Evolutionary conservation across 2,113 vertebrate genomes (phyloP).

Genomic region (Pycnonotus jocosus): DNA sequence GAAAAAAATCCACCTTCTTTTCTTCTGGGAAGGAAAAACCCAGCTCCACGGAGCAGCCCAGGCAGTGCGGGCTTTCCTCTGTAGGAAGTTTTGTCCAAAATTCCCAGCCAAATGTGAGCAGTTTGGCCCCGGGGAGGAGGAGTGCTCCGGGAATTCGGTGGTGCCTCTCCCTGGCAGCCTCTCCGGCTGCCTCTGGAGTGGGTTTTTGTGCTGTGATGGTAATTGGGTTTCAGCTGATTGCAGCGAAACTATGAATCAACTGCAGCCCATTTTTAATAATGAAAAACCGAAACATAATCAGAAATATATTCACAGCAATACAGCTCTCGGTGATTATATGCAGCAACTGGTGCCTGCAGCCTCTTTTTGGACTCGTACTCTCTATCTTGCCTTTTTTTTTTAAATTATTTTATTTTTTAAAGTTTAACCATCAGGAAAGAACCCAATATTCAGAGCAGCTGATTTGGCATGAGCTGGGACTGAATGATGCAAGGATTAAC

Average conservation of each 20-base stretch:
- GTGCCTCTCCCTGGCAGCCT: neutral
- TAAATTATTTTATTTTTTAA: neutral
- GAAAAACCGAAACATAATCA: conserved; percentile 21
- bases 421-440: neutral
- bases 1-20: no score
- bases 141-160: neutral
- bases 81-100: neutral
- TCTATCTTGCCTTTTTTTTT: neutral
- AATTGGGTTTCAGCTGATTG: conserved; percentile 58
- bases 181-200: neutral
- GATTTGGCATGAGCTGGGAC: neutral
- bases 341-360: neutral
- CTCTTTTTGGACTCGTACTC: neutral
- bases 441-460: neutral
- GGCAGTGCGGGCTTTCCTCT: rapidly evolving
- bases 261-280: conserved; percentile 45
- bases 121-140: neutral
- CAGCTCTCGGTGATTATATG: neutral
- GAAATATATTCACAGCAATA: neutral
- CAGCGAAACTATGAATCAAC: conserved; percentile 52
- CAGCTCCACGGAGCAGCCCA: neutral
- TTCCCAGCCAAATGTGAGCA: neutral
- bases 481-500: neutral
- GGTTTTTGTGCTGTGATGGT: conserved; percentile 19
- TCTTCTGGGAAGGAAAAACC: neutral